Conservation (phyloP, 2,888 invertebrate genomes). For the Drosophila prostipennis region DNA sequence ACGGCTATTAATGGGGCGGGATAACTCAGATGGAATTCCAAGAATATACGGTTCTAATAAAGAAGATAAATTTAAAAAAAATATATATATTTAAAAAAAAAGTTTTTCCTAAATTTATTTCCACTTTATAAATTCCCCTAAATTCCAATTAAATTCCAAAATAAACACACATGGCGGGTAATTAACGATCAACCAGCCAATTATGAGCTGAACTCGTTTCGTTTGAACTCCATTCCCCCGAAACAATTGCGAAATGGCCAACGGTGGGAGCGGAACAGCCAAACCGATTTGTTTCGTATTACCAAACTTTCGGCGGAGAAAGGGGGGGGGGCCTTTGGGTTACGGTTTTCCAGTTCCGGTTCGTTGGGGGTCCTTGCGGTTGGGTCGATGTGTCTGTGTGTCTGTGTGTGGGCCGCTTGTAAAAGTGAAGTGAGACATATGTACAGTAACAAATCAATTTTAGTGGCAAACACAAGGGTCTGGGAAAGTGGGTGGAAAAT, state of each 20-base stretch:
- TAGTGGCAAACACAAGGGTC: conserved; percentile 45
- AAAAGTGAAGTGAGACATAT: conserved; percentile 62
- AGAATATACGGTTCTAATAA: neutral
- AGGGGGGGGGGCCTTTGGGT: neutral
- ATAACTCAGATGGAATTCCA: neutral
- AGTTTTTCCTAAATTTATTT: too few species aligned
- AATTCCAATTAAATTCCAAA: neutral
- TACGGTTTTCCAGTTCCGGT: conserved; percentile 6
- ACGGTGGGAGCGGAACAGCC: conserved; percentile 45
- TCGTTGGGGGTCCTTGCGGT: conserved; percentile 13
- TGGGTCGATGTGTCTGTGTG: conserved; percentile 5
- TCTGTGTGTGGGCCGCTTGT: conserved; percentile 24
- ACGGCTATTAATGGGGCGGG: conserved; percentile 1
- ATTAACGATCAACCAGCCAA: conserved; percentile 27
- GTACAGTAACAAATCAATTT: conserved; percentile 72
- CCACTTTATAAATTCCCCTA: neutral
- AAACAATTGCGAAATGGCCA: conserved; percentile 30
- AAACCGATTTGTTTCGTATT: conserved; percentile 71
- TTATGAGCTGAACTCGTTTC: conserved; percentile 25
- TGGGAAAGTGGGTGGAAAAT: neutral
- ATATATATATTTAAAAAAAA: too few species aligned
- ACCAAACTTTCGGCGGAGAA: conserved; percentile 45
- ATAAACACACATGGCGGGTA: neutral
- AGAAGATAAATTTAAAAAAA: too few species aligned
- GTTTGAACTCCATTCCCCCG: conserved; percentile 5